These are phyloP conservation scores for Amniataba percoides DNA, from an alignment of 2,797 vertebrate species.

Conservation along the genomic window DNA sequence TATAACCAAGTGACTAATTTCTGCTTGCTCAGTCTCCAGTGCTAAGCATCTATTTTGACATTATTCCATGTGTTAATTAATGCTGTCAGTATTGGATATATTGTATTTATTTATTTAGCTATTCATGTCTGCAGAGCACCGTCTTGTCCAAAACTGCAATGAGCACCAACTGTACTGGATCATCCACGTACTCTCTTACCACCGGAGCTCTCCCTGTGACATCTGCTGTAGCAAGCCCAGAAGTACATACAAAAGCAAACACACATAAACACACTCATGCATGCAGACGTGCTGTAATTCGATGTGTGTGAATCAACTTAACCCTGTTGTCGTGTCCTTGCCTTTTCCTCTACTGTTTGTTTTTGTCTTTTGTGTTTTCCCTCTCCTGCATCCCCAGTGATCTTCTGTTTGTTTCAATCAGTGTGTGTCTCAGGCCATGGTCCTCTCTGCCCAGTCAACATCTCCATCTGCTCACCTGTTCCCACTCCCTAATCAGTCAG, in stretches of 20 bases:
- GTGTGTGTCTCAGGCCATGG: too few species aligned
- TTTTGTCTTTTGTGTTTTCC: too few species aligned
- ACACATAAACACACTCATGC: background rate
- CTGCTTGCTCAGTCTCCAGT: background rate
- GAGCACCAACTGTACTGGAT: constrained; percentile 21
- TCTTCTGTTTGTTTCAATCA: too few species aligned
- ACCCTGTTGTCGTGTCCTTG: background rate
- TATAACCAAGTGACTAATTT: background rate
- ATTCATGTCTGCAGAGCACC: constrained; percentile 70
- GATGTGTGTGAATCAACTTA: background rate
- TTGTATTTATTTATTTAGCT: constrained; percentile 24
- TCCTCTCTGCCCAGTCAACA: too few species aligned
- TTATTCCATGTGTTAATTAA: background rate
- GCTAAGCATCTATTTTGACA: background rate
- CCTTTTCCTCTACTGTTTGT: too few species aligned
- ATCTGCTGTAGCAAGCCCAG: constrained; percentile 44
- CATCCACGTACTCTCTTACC: constrained; percentile 48
- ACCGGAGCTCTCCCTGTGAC: constrained; percentile 25
- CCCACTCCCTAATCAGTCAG: too few species aligned
- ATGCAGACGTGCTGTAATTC: constrained; percentile 1
- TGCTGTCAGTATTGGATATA: background rate
- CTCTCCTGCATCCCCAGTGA: too few species aligned
- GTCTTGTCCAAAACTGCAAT: constrained; percentile 57
- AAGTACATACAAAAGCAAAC: constrained; percentile 59
- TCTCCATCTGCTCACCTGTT: too few species aligned